Percentiles rank a stretch among this genome's conserved stretches.
These are phyloP conservation scores for Dasypogon diadema DNA, from an alignment of 2,888 invertebrate genomes.

Conservation along the genomic window DNA sequence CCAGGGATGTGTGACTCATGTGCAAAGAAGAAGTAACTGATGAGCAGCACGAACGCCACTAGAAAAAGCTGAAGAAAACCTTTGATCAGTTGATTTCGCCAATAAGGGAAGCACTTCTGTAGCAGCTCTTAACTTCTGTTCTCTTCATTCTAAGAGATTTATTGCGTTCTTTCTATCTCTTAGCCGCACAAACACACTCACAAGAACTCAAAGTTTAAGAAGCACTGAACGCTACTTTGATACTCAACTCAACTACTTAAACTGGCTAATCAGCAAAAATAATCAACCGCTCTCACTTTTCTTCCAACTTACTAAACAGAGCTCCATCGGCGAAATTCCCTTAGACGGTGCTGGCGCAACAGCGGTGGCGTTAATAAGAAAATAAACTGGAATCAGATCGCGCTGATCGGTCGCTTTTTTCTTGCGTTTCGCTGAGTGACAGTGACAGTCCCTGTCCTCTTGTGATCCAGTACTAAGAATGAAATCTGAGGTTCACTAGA, in stretches of 20 bases:
- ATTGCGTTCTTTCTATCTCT: slow-evolving; percentile 5
- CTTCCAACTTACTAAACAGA: slow-evolving; percentile 17
- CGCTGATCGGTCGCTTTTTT: not conserved
- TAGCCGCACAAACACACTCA: not conserved
- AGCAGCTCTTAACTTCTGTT: slow-evolving; percentile 8
- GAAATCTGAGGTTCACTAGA: not conserved
- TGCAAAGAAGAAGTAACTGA: not conserved
- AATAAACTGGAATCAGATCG: not conserved
- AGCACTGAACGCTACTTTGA: slow-evolving; percentile 18
- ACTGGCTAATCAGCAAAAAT: slow-evolving; percentile 17
- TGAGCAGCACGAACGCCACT: not conserved
- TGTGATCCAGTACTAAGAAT: slow-evolving; percentile 20
- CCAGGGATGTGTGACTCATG: slow-evolving; percentile 75
- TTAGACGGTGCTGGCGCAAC: not conserved
- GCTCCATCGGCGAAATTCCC: slow-evolving; percentile 15
- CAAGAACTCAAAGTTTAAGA: slow-evolving; percentile 2
- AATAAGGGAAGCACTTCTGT: not conserved
- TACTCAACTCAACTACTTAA: slow-evolving; percentile 8
- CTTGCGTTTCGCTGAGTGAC: not conserved
- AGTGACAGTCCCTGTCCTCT: not conserved
- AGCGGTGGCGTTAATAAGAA: not conserved
- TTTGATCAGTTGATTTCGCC: not conserved
- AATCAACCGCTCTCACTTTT: slow-evolving; percentile 1
- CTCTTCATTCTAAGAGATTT: slow-evolving; percentile 3
- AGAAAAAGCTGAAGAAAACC: slow-evolving; percentile 9